These are phyloP conservation scores for Lytechinus variegatus DNA, from an alignment of 35 echinoderm and acorn worm species.

Conservation along the genomic window DNA sequence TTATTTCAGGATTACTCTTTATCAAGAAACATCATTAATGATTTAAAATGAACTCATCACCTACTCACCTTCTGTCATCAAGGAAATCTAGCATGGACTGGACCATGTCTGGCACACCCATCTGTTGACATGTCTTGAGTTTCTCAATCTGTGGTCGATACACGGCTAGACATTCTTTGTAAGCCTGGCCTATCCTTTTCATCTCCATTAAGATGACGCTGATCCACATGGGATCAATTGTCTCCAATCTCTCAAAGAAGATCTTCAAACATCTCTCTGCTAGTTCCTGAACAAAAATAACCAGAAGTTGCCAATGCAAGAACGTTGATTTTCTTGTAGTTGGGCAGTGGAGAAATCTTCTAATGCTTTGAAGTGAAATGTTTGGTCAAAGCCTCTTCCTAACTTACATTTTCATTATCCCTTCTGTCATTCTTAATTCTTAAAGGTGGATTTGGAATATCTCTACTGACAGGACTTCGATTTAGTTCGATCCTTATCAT, in stretches of 20 bases:
- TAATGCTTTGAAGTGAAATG: too few relatives aligned
- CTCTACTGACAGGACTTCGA: too few relatives aligned
- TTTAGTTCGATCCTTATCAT: too few relatives aligned
- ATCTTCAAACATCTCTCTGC: conserved; percentile 73
- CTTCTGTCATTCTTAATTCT: too few relatives aligned
- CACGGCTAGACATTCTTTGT: conserved; percentile 68
- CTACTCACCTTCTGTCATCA: conserved; percentile 75
- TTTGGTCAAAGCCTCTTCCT: too few relatives aligned
- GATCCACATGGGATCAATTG: conserved; percentile 66
- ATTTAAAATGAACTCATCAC: too few relatives aligned
- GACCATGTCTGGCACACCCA: conserved; percentile 74
- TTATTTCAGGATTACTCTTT: too few relatives aligned
- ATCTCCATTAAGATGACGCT: conserved; percentile 80
- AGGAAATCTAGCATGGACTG: conserved; percentile 82
- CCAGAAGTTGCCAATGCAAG: too few relatives aligned
- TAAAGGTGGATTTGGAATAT: too few relatives aligned
- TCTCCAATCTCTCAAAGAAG: conserved; percentile 64
- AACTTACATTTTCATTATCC: too few relatives aligned
- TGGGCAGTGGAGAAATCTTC: too few relatives aligned
- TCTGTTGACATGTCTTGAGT: conserved; percentile 63
- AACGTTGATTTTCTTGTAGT: too few relatives aligned
- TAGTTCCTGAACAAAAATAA: conserved; percentile 51
- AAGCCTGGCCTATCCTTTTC: conserved; percentile 78
- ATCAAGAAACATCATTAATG: background rate
- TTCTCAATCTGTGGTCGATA: conserved; percentile 78